Percentiles rank a stretch among this genome's conserved stretches.
These are phyloP conservation scores for Drosophila saltans DNA, from an alignment of 1,140 invertebrate genomes.

Conservation along the genomic window DNA sequence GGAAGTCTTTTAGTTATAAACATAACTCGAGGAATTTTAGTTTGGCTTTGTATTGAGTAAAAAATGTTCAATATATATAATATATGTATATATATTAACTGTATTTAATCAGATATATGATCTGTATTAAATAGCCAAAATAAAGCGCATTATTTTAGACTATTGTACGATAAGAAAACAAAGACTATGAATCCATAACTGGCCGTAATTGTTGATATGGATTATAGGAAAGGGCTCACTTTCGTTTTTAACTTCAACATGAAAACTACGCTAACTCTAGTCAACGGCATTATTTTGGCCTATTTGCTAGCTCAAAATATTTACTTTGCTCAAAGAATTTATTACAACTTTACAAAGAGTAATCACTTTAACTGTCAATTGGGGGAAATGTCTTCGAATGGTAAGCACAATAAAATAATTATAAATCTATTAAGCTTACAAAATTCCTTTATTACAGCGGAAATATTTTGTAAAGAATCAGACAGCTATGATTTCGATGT, in stretches of 20 bases:
- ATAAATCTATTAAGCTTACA: not conserved
- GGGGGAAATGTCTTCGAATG: not conserved
- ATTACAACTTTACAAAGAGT: not conserved
- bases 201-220: not conserved
- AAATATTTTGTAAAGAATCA: conserved; percentile 13
- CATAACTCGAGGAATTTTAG: no score
- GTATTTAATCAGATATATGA: not conserved
- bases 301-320: not conserved
- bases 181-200: not conserved
- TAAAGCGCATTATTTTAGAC: not conserved
- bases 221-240: not conserved
- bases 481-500: conserved; percentile 1
- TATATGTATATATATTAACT: no score
- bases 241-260: not conserved
- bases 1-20: no score
- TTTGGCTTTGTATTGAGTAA: no score
- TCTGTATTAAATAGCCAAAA: not conserved
- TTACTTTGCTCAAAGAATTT: not conserved
- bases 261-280: not conserved
- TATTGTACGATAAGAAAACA: conserved; percentile 7
- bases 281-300: not conserved
- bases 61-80: no score
- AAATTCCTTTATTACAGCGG: not conserved
- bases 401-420: not conserved
- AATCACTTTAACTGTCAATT: conserved; percentile 13